A percentile compares a stretch with the other conserved stretches of the same genome.
Evolutionary conservation across 2,888 invertebrate genomes (phyloP).

Genomic region (Phymatocera aterrima): DNA sequence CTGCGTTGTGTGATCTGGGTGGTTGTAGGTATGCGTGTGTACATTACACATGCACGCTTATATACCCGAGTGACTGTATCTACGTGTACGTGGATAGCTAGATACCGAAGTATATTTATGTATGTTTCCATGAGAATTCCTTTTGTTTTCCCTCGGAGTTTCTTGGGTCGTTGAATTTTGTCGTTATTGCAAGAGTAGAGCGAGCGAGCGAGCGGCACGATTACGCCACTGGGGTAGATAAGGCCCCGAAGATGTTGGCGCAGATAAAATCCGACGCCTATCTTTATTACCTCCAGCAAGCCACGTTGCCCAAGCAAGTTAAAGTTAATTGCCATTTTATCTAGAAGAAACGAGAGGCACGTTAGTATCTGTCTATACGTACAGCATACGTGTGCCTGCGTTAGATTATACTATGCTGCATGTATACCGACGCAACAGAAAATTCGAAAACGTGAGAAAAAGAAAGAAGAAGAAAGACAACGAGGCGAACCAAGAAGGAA

Average conservation of each 20-base stretch:
- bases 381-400: too few species aligned
- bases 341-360: conserved; percentile 50
- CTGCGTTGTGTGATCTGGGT: background rate
- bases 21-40: too few species aligned
- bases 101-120: background rate
- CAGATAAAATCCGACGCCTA: conserved; percentile 65
- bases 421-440: background rate
- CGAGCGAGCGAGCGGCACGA: background rate
- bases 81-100: background rate
- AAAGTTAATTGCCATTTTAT: conserved; percentile 73
- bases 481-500: too few species aligned
- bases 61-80: too few species aligned
- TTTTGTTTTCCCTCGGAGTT: background rate
- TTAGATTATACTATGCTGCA: background rate
- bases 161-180: conserved; percentile 13
- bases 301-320: conserved; percentile 61
- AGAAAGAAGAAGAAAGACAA: background rate
- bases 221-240: conserved; percentile 58
- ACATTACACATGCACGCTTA: too few species aligned
- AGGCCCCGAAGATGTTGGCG: conserved; percentile 65
- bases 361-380: background rate
- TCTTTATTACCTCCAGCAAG: conserved; percentile 70
- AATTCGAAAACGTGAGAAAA: background rate
- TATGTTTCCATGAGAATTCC: background rate
- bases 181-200: conserved; percentile 4